Conservation (phyloP, 2,113 vertebrate genomes). For the Copsychus sechellarum region DNA sequence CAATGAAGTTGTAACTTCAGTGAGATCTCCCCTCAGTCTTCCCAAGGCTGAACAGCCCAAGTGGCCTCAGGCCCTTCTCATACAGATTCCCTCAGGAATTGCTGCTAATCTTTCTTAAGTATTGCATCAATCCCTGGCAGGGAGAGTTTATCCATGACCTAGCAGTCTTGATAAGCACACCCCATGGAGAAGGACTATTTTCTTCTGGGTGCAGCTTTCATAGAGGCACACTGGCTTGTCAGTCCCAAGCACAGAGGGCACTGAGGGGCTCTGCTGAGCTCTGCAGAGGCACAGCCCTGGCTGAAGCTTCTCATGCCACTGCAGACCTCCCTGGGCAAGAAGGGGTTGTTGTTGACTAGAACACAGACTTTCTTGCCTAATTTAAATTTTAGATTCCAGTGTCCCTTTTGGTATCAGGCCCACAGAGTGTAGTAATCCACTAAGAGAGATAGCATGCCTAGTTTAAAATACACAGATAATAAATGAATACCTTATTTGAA, state of each 20-base stretch:
- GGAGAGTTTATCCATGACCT: background rate
- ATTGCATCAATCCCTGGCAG: background rate
- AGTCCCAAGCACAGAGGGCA: background rate
- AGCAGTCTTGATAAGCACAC: accelerated
- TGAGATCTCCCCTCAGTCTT: background rate
- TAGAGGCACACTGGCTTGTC: background rate
- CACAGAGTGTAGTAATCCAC: background rate
- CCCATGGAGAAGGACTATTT: background rate
- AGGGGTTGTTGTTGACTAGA: accelerated
- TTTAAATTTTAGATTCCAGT: background rate
- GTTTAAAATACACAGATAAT: background rate
- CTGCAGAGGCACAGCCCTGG: background rate
- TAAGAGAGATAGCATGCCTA: background rate
- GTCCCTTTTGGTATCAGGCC: background rate
- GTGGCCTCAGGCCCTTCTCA: no score
- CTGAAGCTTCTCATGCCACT: background rate
- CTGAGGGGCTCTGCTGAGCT: background rate
- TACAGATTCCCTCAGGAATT: background rate
- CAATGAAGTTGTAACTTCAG: background rate
- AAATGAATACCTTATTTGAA: background rate
- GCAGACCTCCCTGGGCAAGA: background rate
- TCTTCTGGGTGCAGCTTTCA: background rate
- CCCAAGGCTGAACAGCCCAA: background rate
- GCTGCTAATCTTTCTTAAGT: background rate
- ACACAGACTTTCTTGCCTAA: background rate